Percentiles rank a stretch among this genome's conserved stretches.
These are phyloP conservation scores for Lutraria rhynchaena DNA, from an alignment of 1,140 invertebrate species.

Conservation along the genomic window DNA sequence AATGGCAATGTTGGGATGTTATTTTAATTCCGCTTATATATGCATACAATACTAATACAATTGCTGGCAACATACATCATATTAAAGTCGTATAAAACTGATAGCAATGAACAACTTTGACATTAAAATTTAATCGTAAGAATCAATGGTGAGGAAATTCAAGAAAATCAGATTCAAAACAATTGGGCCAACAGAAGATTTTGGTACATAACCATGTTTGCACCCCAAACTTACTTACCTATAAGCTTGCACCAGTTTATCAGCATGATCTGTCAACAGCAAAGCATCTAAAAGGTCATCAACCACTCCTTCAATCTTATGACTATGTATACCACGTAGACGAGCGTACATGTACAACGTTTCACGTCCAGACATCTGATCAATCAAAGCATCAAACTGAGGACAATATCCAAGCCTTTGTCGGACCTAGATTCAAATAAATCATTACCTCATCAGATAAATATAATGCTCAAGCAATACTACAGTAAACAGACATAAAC, in stretches of 20 bases:
- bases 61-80: too few species aligned
- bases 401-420: constrained; percentile 83
- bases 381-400: constrained; percentile 84
- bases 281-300: constrained; percentile 73
- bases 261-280: constrained; percentile 72
- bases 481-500: background rate
- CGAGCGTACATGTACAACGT: constrained; percentile 89
- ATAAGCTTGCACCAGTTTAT: constrained; percentile 75
- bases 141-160: too few species aligned
- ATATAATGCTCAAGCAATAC: background rate
- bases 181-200: too few species aligned
- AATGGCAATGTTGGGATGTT: too few species aligned
- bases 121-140: too few species aligned
- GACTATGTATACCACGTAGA: constrained; percentile 85
- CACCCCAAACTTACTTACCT: constrained; percentile 64
- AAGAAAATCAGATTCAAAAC: too few species aligned
- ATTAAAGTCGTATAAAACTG: too few species aligned
- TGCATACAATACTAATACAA: too few species aligned
- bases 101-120: background rate
- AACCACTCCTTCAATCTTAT: constrained; percentile 80
- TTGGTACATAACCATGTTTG: background rate
- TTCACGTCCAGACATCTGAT: constrained; percentile 84
- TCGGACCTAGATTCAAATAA: constrained; percentile 78
- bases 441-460: background rate
- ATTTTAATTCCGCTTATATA: too few species aligned